Base-by-base conservation (phyloP, 2,113 vertebrate genomes). In the Coptodon rendalli region DNA sequence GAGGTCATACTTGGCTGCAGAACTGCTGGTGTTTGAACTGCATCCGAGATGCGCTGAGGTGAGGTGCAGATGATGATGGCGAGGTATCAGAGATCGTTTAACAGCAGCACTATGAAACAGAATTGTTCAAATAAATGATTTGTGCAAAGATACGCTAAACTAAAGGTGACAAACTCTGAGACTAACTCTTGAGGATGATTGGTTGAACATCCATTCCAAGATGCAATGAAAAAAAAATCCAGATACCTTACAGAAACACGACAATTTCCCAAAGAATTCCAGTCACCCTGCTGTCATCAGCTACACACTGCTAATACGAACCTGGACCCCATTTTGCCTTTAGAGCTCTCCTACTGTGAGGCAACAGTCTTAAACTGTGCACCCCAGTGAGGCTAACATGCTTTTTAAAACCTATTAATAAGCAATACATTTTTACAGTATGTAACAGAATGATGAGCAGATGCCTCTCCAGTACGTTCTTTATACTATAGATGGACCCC, bases 41-140 rank as follows among this genome's bases (percentile, higher is more conserved):
- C 43, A 94, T 80, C 27, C 89, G 90, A 45, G 93, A 87, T 43
- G 95, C 91, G 95, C 90, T 89, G 91, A 94, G 91, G 94, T 94
- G 95, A 92, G 71, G 83, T 94, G 95, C 83, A 34, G 86, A 68
- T 81, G 86, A 56, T 86, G 87, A 83, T 56, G 86, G 54, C 6
- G 9, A 76, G 68, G 0, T 83, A 78, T 94, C 87, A 86, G 87
- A 87, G 71, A 88, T 36, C 0, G 1, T 63, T 63, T 7, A 63
- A 63, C 4, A 4, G 84, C 3, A 81, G 84, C 85, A 43, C 38
- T 87, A 38, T 93, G 86, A 89, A 86, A 94, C 81, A 93, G 90
- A 94, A 94, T 92, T 45, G n/a, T 73, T 73, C 66, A 73, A 73
- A 45, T 43, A 27, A 45, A 45, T 6, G 91, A 95, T 94, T 94